phyloP scores from a whole-genome alignment of 1,140 invertebrate species.

The Chelonus insularis region DNA sequence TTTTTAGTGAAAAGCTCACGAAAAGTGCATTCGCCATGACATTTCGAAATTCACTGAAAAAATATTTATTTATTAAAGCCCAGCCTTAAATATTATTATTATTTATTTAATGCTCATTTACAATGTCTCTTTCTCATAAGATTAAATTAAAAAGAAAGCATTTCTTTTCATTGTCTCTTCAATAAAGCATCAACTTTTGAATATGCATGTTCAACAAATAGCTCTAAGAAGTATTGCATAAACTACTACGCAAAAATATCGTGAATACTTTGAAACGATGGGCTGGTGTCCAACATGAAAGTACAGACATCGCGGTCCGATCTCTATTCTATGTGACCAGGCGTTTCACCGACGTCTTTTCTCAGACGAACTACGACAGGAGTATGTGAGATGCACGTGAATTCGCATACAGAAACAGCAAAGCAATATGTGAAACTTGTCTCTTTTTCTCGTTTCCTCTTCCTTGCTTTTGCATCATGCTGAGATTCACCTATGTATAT shows the following conservation, averaged over 20 bases:
- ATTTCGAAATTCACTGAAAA: too few relatives aligned
- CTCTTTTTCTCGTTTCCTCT: slow-evolving; percentile 13
- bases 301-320: slow-evolving; percentile 44
- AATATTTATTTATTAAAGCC: too few relatives aligned
- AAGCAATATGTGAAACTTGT: not conserved
- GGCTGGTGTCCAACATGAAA: slow-evolving; percentile 42
- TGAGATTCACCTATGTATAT: not conserved
- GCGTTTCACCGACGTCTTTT: slow-evolving; percentile 20
- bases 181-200: too few relatives aligned
- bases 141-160: too few relatives aligned
- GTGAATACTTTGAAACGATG: slow-evolving; percentile 44
- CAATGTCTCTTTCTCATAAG: too few relatives aligned
- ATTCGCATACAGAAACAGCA: slow-evolving; percentile 9
- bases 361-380: slow-evolving; percentile 6
- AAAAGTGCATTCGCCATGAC: too few relatives aligned
- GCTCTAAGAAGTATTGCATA: not conserved
- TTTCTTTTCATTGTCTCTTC: too few relatives aligned
- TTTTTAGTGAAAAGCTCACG: too few relatives aligned
- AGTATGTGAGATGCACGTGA: slow-evolving; percentile 13
- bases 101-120: too few relatives aligned
- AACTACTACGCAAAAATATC: slow-evolving; percentile 28
- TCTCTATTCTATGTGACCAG: slow-evolving; percentile 40
- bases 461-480: slow-evolving; percentile 22
- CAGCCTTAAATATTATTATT: too few relatives aligned
- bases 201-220: too few relatives aligned